Evolutionary conservation across 2,797 vertebrate species (phyloP), one percentile per base, ranked within the genome.

Genomic region (Acomys russatus): DNA sequence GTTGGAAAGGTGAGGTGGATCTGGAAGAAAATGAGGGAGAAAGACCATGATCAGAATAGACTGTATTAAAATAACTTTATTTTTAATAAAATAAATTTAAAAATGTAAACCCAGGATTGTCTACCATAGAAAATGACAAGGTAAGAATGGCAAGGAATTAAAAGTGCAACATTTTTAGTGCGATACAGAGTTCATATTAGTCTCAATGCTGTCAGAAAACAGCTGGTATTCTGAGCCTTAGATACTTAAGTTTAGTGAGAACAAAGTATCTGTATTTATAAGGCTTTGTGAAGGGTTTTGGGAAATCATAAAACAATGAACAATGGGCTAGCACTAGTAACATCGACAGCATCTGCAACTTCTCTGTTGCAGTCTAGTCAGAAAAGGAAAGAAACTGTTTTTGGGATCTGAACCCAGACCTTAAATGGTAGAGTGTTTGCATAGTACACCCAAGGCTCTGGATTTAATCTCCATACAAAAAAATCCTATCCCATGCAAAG

Each of bases 211-310:
- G 23, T 25, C 20, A 66, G 56, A 56, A 71, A 83, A 74, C 49
- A 85, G 56, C 38, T 89, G 73, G n/a, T 14, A 68, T 35, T 56
- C n/a, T 68, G 35, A 94, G 79, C 77, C 49, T 56, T 66, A 33
- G 70, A 44, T 44, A 88, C 56, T 82, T 92, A 70, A 94, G 22
- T 78, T 85, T 85, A 56, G 59, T 66, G 23, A 79, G 84, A 79
- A 78, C 73, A 78, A 90, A 66, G 12, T 80, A 74, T n/a, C 12
- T 74, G 5, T n/a, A 15, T 85, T 76, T 82, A 51, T 44, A 51
- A 84, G 30, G 3, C 23, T 85, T 33, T 80, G 51, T 22, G 59
- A 59, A 49, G 18, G n/a, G 3, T 85, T 78, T 74, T 73, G 66
- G 49, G 30, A 92, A 85, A 79, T 92, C 30, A 73, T 18, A 22